Percentiles rank a stretch among this genome's conserved stretches.
Evolutionary conservation across 1,140 invertebrate genomes (phyloP).

Genomic region (Drosophila cardini): DNA sequence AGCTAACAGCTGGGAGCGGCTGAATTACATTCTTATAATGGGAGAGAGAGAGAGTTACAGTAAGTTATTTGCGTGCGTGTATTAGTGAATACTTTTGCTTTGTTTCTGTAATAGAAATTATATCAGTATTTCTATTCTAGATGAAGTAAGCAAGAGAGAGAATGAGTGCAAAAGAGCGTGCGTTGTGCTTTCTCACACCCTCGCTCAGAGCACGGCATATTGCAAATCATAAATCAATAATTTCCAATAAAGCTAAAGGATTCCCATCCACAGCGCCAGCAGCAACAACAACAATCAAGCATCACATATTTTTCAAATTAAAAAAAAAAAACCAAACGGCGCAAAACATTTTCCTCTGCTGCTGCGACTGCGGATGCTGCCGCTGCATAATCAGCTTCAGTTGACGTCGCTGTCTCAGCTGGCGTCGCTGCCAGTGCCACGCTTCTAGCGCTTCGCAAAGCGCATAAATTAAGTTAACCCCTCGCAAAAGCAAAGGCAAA

Average conservation of each 20-base stretch:
- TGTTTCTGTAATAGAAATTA: no score
- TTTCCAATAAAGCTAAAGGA: conserved; percentile 58
- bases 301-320: conserved; percentile 80
- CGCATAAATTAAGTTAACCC: conserved; percentile 84
- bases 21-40: no score
- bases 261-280: conserved; percentile 39
- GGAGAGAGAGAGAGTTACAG: no score
- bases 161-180: background rate
- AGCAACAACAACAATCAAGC: conserved; percentile 36
- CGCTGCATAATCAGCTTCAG: conserved; percentile 70
- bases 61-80: no score
- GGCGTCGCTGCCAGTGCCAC: conserved; percentile 54
- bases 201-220: conserved; percentile 21
- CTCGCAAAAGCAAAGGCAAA: conserved; percentile 49
- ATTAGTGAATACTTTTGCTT: no score
- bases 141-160: background rate
- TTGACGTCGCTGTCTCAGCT: conserved; percentile 28
- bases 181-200: background rate
- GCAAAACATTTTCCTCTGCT: conserved; percentile 54
- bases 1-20: no score
- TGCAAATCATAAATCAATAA: conserved; percentile 75
- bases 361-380: background rate
- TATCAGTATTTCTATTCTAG: background rate
- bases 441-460: conserved; percentile 66
- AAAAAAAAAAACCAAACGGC: conserved; percentile 48